Percentiles rank a stretch among this genome's conserved stretches.
Evolutionary conservation across 2,888 invertebrate species (phyloP).

Genomic region (Rhagium mordax): DNA sequence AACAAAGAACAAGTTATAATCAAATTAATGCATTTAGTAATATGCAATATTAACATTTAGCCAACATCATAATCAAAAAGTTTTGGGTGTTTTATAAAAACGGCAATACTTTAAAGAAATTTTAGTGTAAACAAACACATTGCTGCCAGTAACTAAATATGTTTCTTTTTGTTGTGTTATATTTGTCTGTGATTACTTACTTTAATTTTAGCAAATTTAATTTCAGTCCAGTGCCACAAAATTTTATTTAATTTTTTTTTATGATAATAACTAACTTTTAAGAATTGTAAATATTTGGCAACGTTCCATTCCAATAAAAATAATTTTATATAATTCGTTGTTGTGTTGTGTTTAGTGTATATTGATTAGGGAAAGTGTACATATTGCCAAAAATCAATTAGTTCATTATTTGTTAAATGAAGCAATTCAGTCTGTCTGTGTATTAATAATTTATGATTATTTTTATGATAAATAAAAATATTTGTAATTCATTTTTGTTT

Average conservation of each 20-base stretch:
- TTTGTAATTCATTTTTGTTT: constrained; percentile 62
- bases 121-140: constrained; percentile 43
- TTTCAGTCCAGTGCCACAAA: constrained; percentile 55
- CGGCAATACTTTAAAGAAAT: constrained; percentile 48
- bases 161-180: constrained; percentile 42
- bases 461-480: constrained; percentile 70
- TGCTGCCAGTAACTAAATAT: constrained; percentile 45
- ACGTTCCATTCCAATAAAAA: constrained; percentile 66
- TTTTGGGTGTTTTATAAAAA: constrained; percentile 47
- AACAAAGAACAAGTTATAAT: constrained; percentile 42
- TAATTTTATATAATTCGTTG: constrained; percentile 66
- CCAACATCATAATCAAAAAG: constrained; percentile 49
- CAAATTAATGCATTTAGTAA: constrained; percentile 44
- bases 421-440: constrained; percentile 67
- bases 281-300: constrained; percentile 51
- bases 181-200: constrained; percentile 50
- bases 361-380: constrained; percentile 65
- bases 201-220: constrained; percentile 46
- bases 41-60: constrained; percentile 50
- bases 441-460: constrained; percentile 70
- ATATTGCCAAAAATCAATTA: constrained; percentile 69
- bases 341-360: constrained; percentile 68
- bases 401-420: constrained; percentile 67
- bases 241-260: constrained; percentile 52
- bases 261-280: constrained; percentile 44